phyloP scores from a whole-genome alignment of 2,797 vertebrate genomes.

The Lutra lutra region DNA sequence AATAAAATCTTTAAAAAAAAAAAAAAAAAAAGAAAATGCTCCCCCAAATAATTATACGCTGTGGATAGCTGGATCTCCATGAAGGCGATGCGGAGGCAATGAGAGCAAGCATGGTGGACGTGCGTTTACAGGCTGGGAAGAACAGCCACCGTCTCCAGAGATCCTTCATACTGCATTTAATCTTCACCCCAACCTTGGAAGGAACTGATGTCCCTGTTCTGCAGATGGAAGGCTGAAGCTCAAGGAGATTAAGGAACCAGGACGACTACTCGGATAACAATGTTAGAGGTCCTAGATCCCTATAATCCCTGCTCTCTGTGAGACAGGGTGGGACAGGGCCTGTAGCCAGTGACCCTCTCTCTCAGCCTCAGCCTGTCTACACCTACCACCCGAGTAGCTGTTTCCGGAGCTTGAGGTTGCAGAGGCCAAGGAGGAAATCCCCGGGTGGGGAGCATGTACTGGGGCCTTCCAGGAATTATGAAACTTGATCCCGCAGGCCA shows the following conservation, averaged over 20 bases:
- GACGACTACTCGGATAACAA: not conserved
- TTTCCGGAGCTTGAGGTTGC: constrained; percentile 75
- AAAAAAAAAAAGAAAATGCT: constrained; percentile 17
- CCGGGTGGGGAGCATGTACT: constrained; percentile 72
- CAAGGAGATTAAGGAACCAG: not conserved
- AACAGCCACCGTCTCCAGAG: not conserved
- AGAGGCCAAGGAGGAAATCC: constrained; percentile 82
- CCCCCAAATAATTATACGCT: not conserved
- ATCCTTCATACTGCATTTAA: not conserved
- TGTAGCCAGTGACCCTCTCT: not conserved
- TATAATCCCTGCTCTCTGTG: not conserved
- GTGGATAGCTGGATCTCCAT: not conserved
- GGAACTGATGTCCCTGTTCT: not conserved
- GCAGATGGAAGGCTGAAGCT: not conserved
- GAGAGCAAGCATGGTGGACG: not conserved
- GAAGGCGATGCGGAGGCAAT: not conserved
- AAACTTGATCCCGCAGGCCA: constrained; percentile 68
- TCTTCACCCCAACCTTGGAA: not conserved
- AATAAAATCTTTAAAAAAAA: no score
- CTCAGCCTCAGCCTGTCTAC: constrained; percentile 47
- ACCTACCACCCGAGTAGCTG: constrained; percentile 53
- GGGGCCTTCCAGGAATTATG: constrained; percentile 84
- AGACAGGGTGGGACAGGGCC: not conserved
- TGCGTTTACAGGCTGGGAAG: not conserved
- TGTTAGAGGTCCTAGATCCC: not conserved